Conservation (phyloP, 2,797 vertebrate species). For the Sebastes matsubarae region DNA sequence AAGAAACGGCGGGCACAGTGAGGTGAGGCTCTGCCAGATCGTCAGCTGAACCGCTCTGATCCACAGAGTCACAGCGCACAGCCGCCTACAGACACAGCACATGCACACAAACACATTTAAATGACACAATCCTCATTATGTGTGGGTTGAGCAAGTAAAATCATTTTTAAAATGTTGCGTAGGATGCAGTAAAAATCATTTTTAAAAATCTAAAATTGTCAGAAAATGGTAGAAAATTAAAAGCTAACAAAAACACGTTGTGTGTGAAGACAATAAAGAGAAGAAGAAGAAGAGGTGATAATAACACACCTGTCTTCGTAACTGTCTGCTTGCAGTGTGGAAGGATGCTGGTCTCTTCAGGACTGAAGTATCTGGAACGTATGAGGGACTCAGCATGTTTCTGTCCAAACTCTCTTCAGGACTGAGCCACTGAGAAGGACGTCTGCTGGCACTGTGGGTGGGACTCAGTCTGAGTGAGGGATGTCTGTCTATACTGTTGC, state of each 20-base stretch:
- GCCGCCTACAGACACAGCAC: conserved; percentile 65
- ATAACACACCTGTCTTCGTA: conserved; percentile 89
- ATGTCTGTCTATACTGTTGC: conserved; percentile 74
- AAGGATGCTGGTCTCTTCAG: conserved; percentile 58
- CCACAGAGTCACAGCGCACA: conserved; percentile 73
- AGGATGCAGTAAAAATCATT: background rate
- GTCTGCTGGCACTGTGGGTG: conserved; percentile 53
- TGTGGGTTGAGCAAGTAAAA: background rate
- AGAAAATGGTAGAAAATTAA: background rate
- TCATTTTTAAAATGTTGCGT: background rate
- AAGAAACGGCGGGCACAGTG: conserved; percentile 65
- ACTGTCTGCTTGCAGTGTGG: conserved; percentile 75
- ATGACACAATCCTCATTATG: background rate
- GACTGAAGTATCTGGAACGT: conserved; percentile 69
- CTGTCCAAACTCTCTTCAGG: conserved; percentile 77
- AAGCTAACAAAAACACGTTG: background rate
- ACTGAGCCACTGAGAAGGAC: conserved; percentile 48
- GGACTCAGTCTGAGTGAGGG: conserved; percentile 63
- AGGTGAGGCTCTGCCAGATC: conserved; percentile 57
- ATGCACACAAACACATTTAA: conserved; percentile 2
- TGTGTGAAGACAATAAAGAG: background rate
- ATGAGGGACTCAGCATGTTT: conserved; percentile 71
- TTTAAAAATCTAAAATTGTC: background rate
- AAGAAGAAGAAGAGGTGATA: background rate
- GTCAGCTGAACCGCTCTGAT: conserved; percentile 68